A percentile compares a stretch with the other conserved stretches of the same genome.
phyloP scores from a whole-genome alignment of 2,113 vertebrate genomes.

The Mystacornis crossleyi region DNA sequence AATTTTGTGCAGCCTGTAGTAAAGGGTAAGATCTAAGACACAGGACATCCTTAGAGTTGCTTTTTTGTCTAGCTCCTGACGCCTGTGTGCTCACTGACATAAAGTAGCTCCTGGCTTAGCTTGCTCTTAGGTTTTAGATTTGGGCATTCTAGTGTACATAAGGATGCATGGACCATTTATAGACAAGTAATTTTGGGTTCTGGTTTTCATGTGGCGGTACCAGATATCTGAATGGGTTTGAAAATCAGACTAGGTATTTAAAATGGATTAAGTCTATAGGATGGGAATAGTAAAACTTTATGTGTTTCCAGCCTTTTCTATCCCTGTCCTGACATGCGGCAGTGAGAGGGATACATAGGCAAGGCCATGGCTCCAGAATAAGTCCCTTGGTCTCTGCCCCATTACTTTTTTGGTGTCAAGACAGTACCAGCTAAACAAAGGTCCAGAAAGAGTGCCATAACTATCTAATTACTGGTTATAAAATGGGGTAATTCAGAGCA shows the following conservation, averaged over 20 bases:
- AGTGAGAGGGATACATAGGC: background rate
- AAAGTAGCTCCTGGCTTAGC: background rate
- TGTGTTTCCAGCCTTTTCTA: background rate
- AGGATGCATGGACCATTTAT: background rate
- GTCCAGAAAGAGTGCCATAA: background rate
- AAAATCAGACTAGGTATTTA: background rate
- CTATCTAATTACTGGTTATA: background rate
- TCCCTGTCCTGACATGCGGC: background rate
- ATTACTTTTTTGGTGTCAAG: background rate
- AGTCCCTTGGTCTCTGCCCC: background rate
- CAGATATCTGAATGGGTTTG: background rate
- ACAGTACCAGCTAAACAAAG: background rate
- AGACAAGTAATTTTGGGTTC: background rate
- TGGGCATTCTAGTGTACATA: background rate
- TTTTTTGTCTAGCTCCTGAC: background rate
- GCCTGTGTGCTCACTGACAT: background rate
- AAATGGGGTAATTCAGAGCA: background rate
- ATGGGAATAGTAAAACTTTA: background rate
- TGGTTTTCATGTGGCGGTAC: background rate
- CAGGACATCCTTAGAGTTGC: fast-evolving
- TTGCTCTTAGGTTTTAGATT: background rate
- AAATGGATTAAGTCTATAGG: background rate
- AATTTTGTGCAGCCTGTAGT: background rate
- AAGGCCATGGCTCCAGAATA: background rate
- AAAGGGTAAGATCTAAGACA: background rate